Percentiles rank a stretch among this genome's conserved stretches.
These are phyloP conservation scores for Pocillopora damicornis DNA, from an alignment of 64 coral and sea anemone species.

Conservation along the genomic window DNA sequence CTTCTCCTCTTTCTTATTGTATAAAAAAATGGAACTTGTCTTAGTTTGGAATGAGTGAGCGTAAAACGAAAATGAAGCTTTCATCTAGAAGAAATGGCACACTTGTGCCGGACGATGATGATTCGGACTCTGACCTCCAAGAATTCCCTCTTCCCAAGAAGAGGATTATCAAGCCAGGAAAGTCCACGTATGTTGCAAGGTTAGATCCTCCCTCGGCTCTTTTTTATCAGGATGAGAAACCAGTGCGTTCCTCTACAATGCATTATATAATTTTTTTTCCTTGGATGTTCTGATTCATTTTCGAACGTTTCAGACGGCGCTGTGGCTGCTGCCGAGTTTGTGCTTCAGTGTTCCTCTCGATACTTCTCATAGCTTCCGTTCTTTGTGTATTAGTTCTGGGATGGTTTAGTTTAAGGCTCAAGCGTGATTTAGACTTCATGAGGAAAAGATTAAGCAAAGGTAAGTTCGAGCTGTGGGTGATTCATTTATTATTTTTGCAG, in stretches of 20 bases:
- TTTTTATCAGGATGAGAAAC: background rate
- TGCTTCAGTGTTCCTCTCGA: constrained; percentile 56
- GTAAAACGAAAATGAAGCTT: constrained; percentile 63
- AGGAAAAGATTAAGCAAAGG: constrained; percentile 60
- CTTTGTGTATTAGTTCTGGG: constrained; percentile 69
- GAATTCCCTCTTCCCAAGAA: constrained; percentile 71
- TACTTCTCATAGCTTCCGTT: constrained; percentile 64
- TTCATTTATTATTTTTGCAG: background rate
- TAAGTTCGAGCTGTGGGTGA: background rate
- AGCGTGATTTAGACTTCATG: constrained; percentile 63
- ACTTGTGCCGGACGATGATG: constrained; percentile 54
- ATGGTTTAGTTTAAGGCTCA: constrained; percentile 68
- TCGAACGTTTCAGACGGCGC: constrained; percentile 60
- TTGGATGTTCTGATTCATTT: constrained; percentile 9
- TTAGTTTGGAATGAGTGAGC: constrained; percentile 2
- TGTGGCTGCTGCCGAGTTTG: constrained; percentile 59
- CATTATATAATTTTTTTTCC: background rate
- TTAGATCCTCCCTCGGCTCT: constrained; percentile 4
- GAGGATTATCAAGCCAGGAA: constrained; percentile 66
- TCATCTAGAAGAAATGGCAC: constrained; percentile 62
- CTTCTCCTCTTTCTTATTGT: background rate
- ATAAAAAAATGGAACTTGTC: background rate
- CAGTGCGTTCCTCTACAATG: background rate
- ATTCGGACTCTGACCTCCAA: constrained; percentile 65
- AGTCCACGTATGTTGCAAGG: constrained; percentile 59